Base-by-base conservation (phyloP, 2,797 vertebrate species). In the Arrhamphus sclerolepis region DNA sequence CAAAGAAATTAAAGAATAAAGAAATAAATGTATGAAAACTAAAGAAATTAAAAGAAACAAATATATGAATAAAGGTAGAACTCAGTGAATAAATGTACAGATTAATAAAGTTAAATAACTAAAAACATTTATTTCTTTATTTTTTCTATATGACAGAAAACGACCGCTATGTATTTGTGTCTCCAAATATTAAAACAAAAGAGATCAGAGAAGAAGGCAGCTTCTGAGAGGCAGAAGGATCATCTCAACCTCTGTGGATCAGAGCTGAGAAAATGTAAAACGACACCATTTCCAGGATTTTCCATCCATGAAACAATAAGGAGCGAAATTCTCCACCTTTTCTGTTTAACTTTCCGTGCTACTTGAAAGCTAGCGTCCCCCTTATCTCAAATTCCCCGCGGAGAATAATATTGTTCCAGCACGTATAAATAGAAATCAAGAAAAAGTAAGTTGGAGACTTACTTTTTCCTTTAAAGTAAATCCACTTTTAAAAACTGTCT, bases 341-440 rank as follows among this genome's bases (percentile, higher is more conserved):
- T 75, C 62, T 68, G 3, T 60, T 54, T 29, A 46, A 79, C 64
- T 84, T 62, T 78, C 75, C 60, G 50, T 82, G 50, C 70, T 31
- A 47, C 69, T 84, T 87, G 83, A 80, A 87, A 71, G 70, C 72
- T 50, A 41, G 56, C 56, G 83, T 76, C 78, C 77, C 83, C 82
- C 67, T 17, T 16, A 64, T 72, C 72, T 68, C 67, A 59, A 58
- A 26, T 53, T 70, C 66, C 81, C 67, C 6, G 2, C 29, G 1
- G 78, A 83, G 82, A 70, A 67, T 71, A 72, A 63, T 66, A 84
- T 78, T 77, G 86, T 87, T 84, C 74, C 75, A 80, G 78, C 24
- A 65, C 80, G 69, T 82, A 89, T 82, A 84, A 87, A 88, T 88
- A 87, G 83, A 83, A 83, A 83, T 72, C 63, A 81, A 86, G 80